Percentiles rank a stretch among this genome's conserved stretches.
Conservation (phyloP, 2,888 invertebrate species). For the Cristatella mucedo region DNA sequence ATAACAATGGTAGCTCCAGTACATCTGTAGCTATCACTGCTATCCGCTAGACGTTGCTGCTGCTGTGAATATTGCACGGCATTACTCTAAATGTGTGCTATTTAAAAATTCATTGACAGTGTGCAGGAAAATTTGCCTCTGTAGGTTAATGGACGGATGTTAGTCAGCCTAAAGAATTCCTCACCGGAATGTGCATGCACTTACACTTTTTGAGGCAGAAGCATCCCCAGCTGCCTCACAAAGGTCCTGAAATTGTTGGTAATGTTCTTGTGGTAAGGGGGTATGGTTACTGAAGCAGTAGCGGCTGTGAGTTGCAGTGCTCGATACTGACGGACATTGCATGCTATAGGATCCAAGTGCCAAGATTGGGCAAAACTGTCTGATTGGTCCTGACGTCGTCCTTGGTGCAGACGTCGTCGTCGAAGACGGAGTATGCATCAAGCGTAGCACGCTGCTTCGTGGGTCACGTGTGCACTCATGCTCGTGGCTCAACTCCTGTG, state of each 20-base stretch:
- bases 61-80: no score
- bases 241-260: slow-evolving; percentile 63
- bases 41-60: no score
- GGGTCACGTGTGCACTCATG: slow-evolving; percentile 66
- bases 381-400: slow-evolving; percentile 95
- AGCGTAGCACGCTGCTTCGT: slow-evolving; percentile 72
- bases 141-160: slow-evolving; percentile 98
- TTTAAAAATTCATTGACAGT: no score
- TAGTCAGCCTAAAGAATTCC: slow-evolving; percentile 94
- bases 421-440: slow-evolving; percentile 91
- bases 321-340: no score
- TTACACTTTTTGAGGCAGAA: slow-evolving; percentile 59
- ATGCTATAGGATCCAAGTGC: slow-evolving; percentile 59
- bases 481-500: slow-evolving; percentile 88
- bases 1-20: no score
- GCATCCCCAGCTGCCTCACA: slow-evolving; percentile 51
- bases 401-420: slow-evolving; percentile 75
- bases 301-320: no score
- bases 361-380: slow-evolving; percentile 75
- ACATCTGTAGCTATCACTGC: no score
- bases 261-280: slow-evolving; percentile 62
- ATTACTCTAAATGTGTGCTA: no score
- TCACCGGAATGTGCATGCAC: slow-evolving; percentile 89
- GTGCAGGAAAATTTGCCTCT: no score
- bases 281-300: background rate